These are phyloP conservation scores for Dicyrtoma fusca DNA, from an alignment of 2,888 invertebrate genomes.

Conservation along the genomic window DNA sequence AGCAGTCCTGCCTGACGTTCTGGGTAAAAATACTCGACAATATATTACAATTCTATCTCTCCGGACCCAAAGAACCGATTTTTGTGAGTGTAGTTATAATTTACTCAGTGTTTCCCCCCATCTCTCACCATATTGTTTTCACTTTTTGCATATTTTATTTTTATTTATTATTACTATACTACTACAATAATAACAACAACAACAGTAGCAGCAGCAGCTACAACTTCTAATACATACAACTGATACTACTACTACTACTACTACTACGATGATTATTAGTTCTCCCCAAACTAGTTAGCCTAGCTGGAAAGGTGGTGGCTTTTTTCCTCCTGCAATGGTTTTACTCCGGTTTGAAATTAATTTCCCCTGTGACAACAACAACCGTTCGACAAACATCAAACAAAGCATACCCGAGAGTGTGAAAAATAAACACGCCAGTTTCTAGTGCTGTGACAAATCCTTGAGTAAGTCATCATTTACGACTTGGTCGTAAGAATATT, in stretches of 20 bases:
- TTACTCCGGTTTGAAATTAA: constrained; percentile 20
- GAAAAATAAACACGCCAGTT: constrained; percentile 8
- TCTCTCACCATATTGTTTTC: too few species aligned
- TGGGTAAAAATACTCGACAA: constrained; percentile 47
- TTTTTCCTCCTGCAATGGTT: constrained; percentile 2
- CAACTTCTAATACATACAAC: neutral
- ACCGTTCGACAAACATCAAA: constrained; percentile 12
- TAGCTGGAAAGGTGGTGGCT: neutral
- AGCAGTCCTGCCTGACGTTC: constrained; percentile 51
- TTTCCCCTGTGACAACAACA: constrained; percentile 25
- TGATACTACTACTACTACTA: neutral
- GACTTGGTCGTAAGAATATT: neutral
- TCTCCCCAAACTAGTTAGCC: neutral
- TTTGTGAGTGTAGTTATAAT: constrained; percentile 7
- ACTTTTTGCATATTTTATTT: constrained; percentile 4
- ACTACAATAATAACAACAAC: neutral
- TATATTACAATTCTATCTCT: constrained; percentile 6
- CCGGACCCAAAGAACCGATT: neutral
- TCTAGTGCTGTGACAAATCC: constrained; percentile 11
- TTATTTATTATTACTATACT: too few species aligned
- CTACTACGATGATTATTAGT: neutral
- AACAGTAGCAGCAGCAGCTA: neutral
- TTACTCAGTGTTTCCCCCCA: neutral
- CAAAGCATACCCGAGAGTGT: constrained; percentile 23
- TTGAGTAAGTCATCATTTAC: constrained; percentile 11